Evolutionary conservation across 2,797 vertebrate genomes (phyloP).

Genomic region (Sebastes goodei): DNA sequence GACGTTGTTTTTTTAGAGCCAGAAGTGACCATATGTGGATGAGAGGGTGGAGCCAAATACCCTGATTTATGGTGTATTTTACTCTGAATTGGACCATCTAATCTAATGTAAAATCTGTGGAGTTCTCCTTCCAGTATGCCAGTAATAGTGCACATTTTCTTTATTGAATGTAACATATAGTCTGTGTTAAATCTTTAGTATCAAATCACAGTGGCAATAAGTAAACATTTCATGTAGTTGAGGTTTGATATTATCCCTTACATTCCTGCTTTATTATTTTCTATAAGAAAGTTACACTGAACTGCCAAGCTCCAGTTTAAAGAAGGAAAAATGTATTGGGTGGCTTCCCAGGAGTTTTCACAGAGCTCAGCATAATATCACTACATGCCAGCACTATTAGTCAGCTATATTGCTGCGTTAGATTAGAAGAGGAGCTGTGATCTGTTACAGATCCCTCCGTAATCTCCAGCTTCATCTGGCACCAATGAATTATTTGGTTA

Average conservation of each 20-base stretch:
- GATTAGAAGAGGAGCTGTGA: constrained; percentile 29
- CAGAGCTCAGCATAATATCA: constrained; percentile 7
- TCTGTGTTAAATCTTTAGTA: not conserved
- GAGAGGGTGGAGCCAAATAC: too few relatives aligned
- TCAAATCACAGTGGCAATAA: not conserved
- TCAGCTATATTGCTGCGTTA: not conserved
- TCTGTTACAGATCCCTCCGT: constrained; percentile 35
- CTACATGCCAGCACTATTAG: not conserved
- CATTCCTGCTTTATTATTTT: not conserved
- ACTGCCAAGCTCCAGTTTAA: not conserved
- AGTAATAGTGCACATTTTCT: not conserved
- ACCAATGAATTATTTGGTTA: constrained; percentile 62
- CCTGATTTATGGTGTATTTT: too few relatives aligned
- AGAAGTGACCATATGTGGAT: too few relatives aligned
- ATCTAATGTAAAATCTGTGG: not conserved
- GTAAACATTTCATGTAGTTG: not conserved
- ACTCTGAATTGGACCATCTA: too few relatives aligned
- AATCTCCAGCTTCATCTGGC: constrained; percentile 58
- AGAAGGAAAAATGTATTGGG: not conserved
- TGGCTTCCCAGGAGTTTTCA: not conserved
- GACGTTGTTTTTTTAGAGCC: too few relatives aligned
- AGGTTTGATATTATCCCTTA: not conserved
- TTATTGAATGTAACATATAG: not conserved
- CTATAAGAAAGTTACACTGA: not conserved
- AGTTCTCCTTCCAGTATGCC: not conserved